Conservation (phyloP, 2,113 vertebrate species). For the Silurus glanis region DNA sequence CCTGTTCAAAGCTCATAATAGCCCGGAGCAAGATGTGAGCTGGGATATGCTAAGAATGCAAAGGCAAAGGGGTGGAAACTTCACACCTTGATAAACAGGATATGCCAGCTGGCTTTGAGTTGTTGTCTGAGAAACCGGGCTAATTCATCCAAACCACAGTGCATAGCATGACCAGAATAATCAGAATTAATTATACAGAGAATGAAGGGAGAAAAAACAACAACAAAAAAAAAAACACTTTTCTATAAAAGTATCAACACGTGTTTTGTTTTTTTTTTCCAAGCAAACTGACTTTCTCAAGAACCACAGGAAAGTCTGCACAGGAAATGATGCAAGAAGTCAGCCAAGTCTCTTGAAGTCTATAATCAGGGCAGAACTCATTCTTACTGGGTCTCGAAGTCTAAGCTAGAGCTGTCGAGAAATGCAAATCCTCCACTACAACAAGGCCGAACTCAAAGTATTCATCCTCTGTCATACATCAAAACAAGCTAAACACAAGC, state of each 20-base stretch:
- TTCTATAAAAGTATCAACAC: not conserved
- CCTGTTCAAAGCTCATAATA: slow-evolving; percentile 8
- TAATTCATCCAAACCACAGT: slow-evolving; percentile 11
- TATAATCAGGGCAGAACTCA: slow-evolving; percentile 46
- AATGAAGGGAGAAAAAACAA: not conserved
- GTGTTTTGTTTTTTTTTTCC: not conserved
- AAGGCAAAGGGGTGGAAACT: slow-evolving; percentile 25
- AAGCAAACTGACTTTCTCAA: not conserved
- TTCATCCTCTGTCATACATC: slow-evolving; percentile 14
- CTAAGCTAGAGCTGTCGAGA: slow-evolving; percentile 32
- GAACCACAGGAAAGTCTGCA: slow-evolving; percentile 29
- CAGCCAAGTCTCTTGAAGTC: slow-evolving; percentile 40
- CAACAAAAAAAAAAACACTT: not conserved
- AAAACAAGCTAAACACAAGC: slow-evolving; percentile 11
- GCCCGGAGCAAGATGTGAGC: slow-evolving; percentile 22
- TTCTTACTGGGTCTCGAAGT: slow-evolving; percentile 10
- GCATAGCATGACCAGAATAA: not conserved
- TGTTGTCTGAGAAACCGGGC: slow-evolving; percentile 7
- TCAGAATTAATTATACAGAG: not conserved
- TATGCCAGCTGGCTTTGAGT: slow-evolving; percentile 30
- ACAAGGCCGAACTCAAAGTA: slow-evolving; percentile 5
- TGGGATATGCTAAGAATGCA: slow-evolving; percentile 12
- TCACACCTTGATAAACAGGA: slow-evolving; percentile 45
- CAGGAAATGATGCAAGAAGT: slow-evolving; percentile 52
- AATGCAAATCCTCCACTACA: slow-evolving; percentile 25